phyloP scores from a whole-genome alignment of 2,888 invertebrate species.

The Andrena marginata region DNA sequence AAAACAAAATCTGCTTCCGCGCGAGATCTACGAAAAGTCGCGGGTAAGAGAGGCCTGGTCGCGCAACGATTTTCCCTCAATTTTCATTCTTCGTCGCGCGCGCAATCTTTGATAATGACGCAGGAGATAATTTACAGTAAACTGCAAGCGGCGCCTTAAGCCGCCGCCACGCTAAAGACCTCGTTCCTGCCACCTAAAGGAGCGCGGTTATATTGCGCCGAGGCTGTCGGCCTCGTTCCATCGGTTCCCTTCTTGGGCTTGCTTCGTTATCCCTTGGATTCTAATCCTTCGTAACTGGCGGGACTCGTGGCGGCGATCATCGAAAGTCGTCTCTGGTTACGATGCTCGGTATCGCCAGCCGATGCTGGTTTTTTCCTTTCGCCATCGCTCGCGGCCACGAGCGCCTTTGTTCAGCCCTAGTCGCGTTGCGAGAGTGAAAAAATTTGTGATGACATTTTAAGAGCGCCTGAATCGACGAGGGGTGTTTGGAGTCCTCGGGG shows the following conservation, averaged over 20 bases:
- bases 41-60: conserved; percentile 3
- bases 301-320: conserved; percentile 26
- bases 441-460: too few relatives aligned
- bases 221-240: conserved; percentile 72
- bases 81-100: conserved; percentile 47
- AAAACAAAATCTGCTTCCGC: neutral
- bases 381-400: neutral
- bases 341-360: neutral
- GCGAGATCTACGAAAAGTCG: neutral
- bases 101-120: conserved; percentile 60
- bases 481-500: too few relatives aligned
- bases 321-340: conserved; percentile 14
- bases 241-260: conserved; percentile 54
- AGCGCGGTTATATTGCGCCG: conserved; percentile 70
- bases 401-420: neutral
- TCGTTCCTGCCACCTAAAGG: conserved; percentile 72
- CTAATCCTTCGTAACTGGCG: conserved; percentile 31
- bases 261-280: conserved; percentile 35
- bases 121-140: conserved; percentile 58
- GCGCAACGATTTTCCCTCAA: conserved; percentile 31
- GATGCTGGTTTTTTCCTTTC: neutral
- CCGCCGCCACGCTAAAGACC: conserved; percentile 56
- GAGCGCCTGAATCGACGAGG: too few relatives aligned
- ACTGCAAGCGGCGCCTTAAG: conserved; percentile 47
- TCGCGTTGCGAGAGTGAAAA: neutral